A percentile compares a stretch with the other conserved stretches of the same genome.
Evolutionary conservation across 2,888 invertebrate genomes (phyloP).

Genomic region (Isoperla grammatica): DNA sequence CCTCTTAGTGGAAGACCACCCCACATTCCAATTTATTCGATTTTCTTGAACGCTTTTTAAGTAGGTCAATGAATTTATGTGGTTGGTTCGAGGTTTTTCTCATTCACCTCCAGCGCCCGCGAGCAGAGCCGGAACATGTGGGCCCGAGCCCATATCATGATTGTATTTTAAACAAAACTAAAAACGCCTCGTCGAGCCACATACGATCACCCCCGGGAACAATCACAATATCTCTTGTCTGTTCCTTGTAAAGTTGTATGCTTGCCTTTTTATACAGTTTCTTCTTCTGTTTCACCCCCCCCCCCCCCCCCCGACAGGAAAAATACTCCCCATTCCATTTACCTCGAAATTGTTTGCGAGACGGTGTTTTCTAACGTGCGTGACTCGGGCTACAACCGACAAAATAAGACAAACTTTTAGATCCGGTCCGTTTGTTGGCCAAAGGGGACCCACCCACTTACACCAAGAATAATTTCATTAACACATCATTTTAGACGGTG

Average conservation of each 20-base stretch:
- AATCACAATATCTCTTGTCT: slow-evolving; percentile 8
- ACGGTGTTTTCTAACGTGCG: slow-evolving; percentile 4
- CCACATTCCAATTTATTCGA: too few relatives aligned
- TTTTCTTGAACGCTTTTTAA: too few relatives aligned
- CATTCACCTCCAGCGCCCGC: neutral
- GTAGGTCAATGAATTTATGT: neutral
- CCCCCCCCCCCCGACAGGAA: neutral
- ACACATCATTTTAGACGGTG: too few relatives aligned
- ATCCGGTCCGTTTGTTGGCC: neutral
- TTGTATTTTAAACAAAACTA: neutral
- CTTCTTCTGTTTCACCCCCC: slow-evolving; percentile 14
- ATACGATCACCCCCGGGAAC: neutral
- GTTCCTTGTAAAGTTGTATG: slow-evolving; percentile 10
- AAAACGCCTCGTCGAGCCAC: neutral
- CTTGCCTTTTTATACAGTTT: slow-evolving; percentile 6
- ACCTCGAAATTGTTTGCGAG: slow-evolving; percentile 18
- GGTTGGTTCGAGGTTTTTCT: too few relatives aligned
- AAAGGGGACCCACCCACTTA: neutral
- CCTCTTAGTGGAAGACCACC: too few relatives aligned
- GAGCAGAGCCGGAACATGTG: neutral
- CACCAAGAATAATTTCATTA: neutral
- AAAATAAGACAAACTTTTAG: slow-evolving; percentile 8
- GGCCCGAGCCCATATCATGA: too few relatives aligned
- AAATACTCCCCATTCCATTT: slow-evolving; percentile 16
- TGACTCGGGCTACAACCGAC: slow-evolving; percentile 5